Base-by-base conservation (phyloP, 2,888 invertebrate species). In the Clostera curtula region DNA sequence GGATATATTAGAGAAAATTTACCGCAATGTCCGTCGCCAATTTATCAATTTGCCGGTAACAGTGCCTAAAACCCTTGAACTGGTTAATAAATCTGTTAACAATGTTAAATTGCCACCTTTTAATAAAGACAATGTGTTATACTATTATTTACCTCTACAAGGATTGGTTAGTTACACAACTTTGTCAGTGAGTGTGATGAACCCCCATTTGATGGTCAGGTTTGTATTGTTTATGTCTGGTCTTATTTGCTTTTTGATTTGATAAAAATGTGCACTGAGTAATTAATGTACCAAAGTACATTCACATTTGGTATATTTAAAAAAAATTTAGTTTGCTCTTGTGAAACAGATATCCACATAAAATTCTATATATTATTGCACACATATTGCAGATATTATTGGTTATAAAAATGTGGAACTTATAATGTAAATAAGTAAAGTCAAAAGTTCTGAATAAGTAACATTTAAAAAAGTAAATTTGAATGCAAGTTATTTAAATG, bases 171-270 rank as follows among this genome's bases (percentile, higher is more conserved):
- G 92, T 66, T 94, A 94, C 71, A 89, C 90, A 53, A 89, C 91
- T 18, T 85, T 94, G 26, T 91, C 93, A 23, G 84, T 94, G 24
- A 92, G 92, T 76, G 92, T 94, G 27, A 93, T 94, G 92, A 93
- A 94, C 61, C 94, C 94, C 3, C 87, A 88, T 42, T 73, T 93
- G 45, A 86, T 92, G 52, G 85, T 90, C 50, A 91, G 91, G 91
- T 90, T 59, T 44, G 61, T 29, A 23, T 14, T 23, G 7, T 7
- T 12, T 10, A n/a, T 3, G n/a, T n/a, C n/a, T n/a, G n/a, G n/a
- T n/a, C n/a, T 5, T 8, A 9, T 19, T 1, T 9, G 9, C 5
- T 1, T 19, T 19, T 9, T 11, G 19, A 9, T n/a, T n/a, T n/a
- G n/a, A n/a, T n/a, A n/a, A n/a, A n/a, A n/a, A n/a, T n/a, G n/a